Evolutionary conservation across 2,888 invertebrate species (phyloP).

Genomic region (Orthonevra nobilis): DNA sequence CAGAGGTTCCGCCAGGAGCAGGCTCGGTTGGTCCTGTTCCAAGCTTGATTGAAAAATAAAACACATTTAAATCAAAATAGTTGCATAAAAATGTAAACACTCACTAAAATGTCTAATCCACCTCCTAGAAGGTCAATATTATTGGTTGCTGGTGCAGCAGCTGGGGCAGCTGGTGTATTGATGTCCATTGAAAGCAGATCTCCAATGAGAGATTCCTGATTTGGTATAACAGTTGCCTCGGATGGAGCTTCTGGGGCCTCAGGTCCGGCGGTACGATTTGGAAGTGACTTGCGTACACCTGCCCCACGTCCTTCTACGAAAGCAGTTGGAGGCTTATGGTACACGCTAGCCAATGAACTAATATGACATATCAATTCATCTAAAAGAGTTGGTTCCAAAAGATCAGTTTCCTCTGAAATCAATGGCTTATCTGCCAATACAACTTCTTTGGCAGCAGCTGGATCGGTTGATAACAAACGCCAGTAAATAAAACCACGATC

Average conservation of each 20-base stretch:
- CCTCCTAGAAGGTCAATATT: slow-evolving; percentile 93
- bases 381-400: slow-evolving; percentile 96
- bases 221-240: slow-evolving; percentile 85
- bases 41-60: slow-evolving; percentile 72
- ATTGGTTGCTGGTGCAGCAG: slow-evolving; percentile 82
- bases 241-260: slow-evolving; percentile 74
- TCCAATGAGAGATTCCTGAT: slow-evolving; percentile 96
- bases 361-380: slow-evolving; percentile 99
- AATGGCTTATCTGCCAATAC: slow-evolving; percentile 99
- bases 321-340: slow-evolving; percentile 99
- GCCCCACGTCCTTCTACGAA: slow-evolving; percentile 95
- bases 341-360: slow-evolving; percentile 97
- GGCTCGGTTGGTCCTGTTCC: slow-evolving; percentile 75
- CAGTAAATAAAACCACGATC: slow-evolving; percentile 99
- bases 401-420: slow-evolving; percentile 99
- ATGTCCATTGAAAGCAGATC: slow-evolving; percentile 98
- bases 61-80: neutral
- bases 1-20: slow-evolving; percentile 81
- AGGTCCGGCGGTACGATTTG: slow-evolving; percentile 82
- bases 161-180: slow-evolving; percentile 85
- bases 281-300: slow-evolving; percentile 89
- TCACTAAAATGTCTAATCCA: slow-evolving; percentile 92
- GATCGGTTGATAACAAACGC: slow-evolving; percentile 98
- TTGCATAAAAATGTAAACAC: too few species aligned
- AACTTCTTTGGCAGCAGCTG: slow-evolving; percentile 99